phyloP scores from a whole-genome alignment of 2,797 vertebrate genomes.

The Poecilia velifera region DNA sequence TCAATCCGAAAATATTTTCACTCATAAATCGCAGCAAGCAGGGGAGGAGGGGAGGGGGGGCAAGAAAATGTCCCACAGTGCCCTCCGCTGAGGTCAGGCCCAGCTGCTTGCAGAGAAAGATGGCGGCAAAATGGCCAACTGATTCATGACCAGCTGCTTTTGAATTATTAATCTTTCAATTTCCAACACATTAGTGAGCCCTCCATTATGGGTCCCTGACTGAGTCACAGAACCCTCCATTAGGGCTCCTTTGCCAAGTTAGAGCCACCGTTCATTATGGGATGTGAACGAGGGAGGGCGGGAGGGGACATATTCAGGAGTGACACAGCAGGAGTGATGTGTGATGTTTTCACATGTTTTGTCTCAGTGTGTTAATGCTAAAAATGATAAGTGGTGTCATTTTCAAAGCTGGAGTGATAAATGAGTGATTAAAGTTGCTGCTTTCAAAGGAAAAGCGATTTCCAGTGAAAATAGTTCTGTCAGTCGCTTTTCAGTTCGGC shows the following conservation, averaged over 20 bases:
- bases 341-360: conserved; percentile 68
- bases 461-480: conserved; percentile 16
- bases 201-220: conserved; percentile 78
- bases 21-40: conserved; percentile 42
- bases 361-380: conserved; percentile 56
- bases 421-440: conserved; percentile 45
- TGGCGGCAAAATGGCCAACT: conserved; percentile 74
- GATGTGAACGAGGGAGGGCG: conserved; percentile 49
- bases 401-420: conserved; percentile 52
- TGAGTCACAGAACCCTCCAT: conserved; percentile 75
- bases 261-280: conserved; percentile 69
- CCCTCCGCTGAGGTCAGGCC: conserved; percentile 70
- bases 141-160: conserved; percentile 89
- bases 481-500: conserved; percentile 26
- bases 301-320: conserved; percentile 41
- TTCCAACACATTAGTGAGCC: conserved; percentile 87
- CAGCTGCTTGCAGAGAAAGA: conserved; percentile 50
- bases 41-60: fast-evolving
- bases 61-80: conserved; percentile 13
- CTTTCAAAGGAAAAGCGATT: conserved; percentile 36
- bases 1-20: conserved; percentile 52
- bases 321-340: conserved; percentile 69
- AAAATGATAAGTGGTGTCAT: conserved; percentile 57
- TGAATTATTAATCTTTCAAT: conserved; percentile 98
- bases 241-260: conserved; percentile 74